These are phyloP conservation scores for Theodoxus fluviatilis DNA, from an alignment of 2,888 invertebrate genomes.

Conservation along the genomic window DNA sequence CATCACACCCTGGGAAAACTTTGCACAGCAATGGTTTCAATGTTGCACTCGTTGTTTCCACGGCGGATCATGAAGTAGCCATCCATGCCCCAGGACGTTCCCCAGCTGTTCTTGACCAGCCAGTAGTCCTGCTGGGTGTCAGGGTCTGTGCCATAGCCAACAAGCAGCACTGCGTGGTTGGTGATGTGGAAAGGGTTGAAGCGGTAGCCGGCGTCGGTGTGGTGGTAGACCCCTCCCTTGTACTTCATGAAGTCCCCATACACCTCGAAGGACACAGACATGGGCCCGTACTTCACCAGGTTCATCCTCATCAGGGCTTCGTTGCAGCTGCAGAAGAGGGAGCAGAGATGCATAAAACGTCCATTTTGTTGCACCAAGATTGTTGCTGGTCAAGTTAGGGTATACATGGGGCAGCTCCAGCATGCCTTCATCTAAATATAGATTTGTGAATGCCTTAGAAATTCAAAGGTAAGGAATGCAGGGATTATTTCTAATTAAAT, in stretches of 20 bases:
- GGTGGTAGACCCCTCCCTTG: constrained; percentile 67
- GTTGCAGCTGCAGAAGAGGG: constrained; percentile 61
- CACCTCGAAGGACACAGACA: constrained; percentile 67
- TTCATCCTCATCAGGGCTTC: constrained; percentile 66
- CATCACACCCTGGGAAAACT: constrained; percentile 52
- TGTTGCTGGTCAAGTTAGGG: neutral
- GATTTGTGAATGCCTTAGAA: too few relatives aligned
- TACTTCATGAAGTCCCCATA: constrained; percentile 65
- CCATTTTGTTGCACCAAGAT: neutral
- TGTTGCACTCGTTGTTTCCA: constrained; percentile 63
- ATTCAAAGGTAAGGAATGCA: too few relatives aligned
- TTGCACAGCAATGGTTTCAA: constrained; percentile 64
- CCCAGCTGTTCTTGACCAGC: constrained; percentile 67
- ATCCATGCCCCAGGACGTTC: constrained; percentile 59
- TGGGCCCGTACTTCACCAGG: constrained; percentile 66
- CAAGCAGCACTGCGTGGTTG: constrained; percentile 68
- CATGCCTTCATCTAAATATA: too few relatives aligned
- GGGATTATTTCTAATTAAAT: too few relatives aligned
- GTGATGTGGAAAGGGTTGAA: constrained; percentile 67
- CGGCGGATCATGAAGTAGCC: constrained; percentile 64
- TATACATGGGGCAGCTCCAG: neutral
- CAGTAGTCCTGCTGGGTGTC: constrained; percentile 56
- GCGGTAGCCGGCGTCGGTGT: constrained; percentile 57
- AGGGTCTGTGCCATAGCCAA: constrained; percentile 67
- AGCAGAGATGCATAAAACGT: neutral